Evolutionary conservation across 2,888 invertebrate genomes (phyloP), one percentile per base, ranked within the genome.

Genomic region (Polydrusus cervinus): DNA sequence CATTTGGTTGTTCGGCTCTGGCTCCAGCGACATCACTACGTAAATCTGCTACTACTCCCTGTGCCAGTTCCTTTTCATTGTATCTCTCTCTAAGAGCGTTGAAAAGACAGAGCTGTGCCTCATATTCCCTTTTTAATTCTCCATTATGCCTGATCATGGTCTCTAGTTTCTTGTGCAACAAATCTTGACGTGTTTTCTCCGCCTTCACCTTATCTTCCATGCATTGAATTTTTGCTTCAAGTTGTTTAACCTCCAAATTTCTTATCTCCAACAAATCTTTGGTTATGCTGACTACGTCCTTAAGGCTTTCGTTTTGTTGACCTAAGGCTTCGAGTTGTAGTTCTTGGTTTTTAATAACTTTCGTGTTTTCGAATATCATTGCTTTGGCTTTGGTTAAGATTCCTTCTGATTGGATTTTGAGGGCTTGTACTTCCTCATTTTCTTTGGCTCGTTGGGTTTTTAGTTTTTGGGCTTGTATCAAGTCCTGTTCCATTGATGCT

Each of bases 271-370:
- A 86, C 82, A 95, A 88, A 80, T 95, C 94, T 84, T 94, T 95
- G 1, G 95, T 95, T 74, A 95, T 94, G 10, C 89, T 87, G n/a
- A 94, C 91, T 55, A 95, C 95, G 83, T 95, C 95, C 84, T 94
- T 95, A 40, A 95, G 88, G 0, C 95, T 94, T 51, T 90, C 89
- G 8, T 94, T 93, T 86, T 95, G 94, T 8, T 90, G 90, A 34
- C 88, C 90, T 61, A 94, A 86, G 0, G 94, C 94, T 74, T 90
- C 90, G 68, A 95, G 94, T 86, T 95, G 94, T 79, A 93, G 88
- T 83, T 95, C 95, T 83, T 95, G 93, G 84, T 94, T 94, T 83
- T 92, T 92, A 78, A 93, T 92, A 81, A 92, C 90, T 87, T 93
- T 93, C 0, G 92, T 93, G 85, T 93, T 93, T 83, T 94, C 94